Evolutionary conservation across 2,888 invertebrate species (phyloP).

Genomic region (Eupithecia vulgata): DNA sequence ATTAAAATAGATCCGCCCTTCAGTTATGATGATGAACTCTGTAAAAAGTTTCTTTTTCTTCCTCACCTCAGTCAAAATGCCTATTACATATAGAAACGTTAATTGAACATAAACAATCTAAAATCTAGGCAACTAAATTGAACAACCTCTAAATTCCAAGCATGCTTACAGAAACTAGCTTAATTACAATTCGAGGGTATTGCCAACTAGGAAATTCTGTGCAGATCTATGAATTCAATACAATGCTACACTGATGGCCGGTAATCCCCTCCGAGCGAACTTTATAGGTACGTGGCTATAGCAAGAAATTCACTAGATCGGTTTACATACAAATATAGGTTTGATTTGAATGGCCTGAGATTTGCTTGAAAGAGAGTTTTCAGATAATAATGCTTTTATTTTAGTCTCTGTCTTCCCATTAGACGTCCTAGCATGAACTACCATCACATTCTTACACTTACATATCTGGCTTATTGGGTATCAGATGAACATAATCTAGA

Average conservation of each 20-base stretch:
- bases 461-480: too few species aligned
- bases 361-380: not conserved
- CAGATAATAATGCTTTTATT: not conserved
- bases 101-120: not conserved
- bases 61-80: too few species aligned
- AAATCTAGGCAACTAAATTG: not conserved
- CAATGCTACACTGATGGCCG: not conserved
- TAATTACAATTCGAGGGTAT: constrained; percentile 1
- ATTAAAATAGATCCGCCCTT: too few species aligned
- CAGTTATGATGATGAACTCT: too few species aligned
- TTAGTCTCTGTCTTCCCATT: not conserved
- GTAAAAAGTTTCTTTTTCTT: too few species aligned
- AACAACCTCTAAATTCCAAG: not conserved
- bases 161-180: not conserved
- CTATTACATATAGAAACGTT: too few species aligned
- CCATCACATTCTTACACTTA: not conserved
- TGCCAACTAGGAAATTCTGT: not conserved
- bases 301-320: not conserved
- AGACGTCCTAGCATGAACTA: not conserved
- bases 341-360: not conserved
- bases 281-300: not conserved
- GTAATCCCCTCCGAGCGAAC: constrained; percentile 8
- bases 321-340: not conserved
- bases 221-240: constrained; percentile 11
- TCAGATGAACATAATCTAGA: too few species aligned